Evolutionary conservation across 2,797 vertebrate species (phyloP), one percentile per base, ranked within the genome.

Genomic region (Sphenopsis melanotis): DNA sequence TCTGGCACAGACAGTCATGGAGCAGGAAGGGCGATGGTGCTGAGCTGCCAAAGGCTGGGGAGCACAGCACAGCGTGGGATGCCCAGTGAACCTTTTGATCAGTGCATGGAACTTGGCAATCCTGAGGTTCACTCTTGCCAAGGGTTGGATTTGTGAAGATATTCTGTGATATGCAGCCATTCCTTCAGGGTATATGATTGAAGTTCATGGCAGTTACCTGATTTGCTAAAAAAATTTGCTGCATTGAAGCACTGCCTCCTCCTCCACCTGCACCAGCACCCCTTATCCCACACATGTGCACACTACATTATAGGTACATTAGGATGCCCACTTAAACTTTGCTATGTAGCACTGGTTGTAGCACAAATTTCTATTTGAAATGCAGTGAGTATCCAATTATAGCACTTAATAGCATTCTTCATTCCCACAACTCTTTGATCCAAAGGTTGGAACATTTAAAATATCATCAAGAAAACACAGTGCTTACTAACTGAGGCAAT

Each of bases 361-460:
- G 57, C 57, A 37, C 57, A 59, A 59, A 37, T 27, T 59, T 56
- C 39, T 72, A 8, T 69, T 32, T 87, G 78, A 89, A 92, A 66
- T 37, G 59, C 23, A 75, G 9, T 15, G 19, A 89, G 9, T 29
- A 80, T 20, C 15, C 30, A 87, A 53, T 66, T 37, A 36, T 24
- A 93, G 56, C 11, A 34, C 6, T 26, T 57, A 72, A 63, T n/a
- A 50, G 42, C 56, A 37, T 77, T 24, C 19, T 68, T 92, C 52
- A 70, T 94, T 87, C 60, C 36, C 39, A 89, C n/a, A 79, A 34
- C 37, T 71, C 34, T 90, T 95, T 88, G 34, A 85, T 68, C 6
- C 82, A 86, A 96, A 88, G 76, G 89, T 94, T 93, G 92, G 75
- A 68, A 53, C 24, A 94, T 95, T 96, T 95, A 86, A 82, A 88